Percentiles rank a stretch among this genome's conserved stretches.
Evolutionary conservation across 2,113 vertebrate species (phyloP).

Genomic region (Forbesichthys agassizii): DNA sequence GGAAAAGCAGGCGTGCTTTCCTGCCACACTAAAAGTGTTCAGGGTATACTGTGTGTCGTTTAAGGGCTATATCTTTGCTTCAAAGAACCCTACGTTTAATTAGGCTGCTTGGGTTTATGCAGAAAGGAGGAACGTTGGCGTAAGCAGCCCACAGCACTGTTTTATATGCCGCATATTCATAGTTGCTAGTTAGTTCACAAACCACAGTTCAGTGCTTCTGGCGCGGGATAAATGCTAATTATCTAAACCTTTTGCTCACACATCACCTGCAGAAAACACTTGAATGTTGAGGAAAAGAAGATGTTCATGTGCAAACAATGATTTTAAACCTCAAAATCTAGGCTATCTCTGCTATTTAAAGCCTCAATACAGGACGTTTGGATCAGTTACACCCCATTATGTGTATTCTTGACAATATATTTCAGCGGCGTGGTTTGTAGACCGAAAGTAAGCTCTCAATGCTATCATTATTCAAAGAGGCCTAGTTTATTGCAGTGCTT

Average conservation of each 20-base stretch:
- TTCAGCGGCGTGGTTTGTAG: slow-evolving; percentile 9
- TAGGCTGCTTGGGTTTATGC: slow-evolving; percentile 36
- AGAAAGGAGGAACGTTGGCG: slow-evolving; percentile 26
- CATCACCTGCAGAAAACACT: slow-evolving; percentile 29
- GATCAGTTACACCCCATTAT: slow-evolving; percentile 9
- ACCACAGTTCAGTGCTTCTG: background rate
- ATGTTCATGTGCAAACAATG: slow-evolving; percentile 22
- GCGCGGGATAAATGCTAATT: slow-evolving; percentile 36
- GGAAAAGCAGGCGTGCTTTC: slow-evolving; percentile 33
- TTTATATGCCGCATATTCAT: slow-evolving; percentile 1
- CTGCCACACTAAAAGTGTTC: slow-evolving; percentile 14
- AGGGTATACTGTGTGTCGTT: slow-evolving; percentile 36
- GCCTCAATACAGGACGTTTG: slow-evolving; percentile 17
- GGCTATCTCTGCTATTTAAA: slow-evolving; percentile 46
- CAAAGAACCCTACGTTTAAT: slow-evolving; percentile 53
- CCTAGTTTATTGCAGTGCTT: slow-evolving; percentile 6
- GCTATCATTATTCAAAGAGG: slow-evolving; percentile 19
- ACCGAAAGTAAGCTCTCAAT: slow-evolving; percentile 18
- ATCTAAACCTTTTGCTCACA: slow-evolving; percentile 35
- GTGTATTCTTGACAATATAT: slow-evolving; percentile 25
- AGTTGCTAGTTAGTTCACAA: background rate
- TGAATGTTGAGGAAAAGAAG: slow-evolving; percentile 20
- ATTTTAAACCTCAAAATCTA: slow-evolving; percentile 30
- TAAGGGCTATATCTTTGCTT: slow-evolving; percentile 42
- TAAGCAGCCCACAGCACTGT: slow-evolving; percentile 23